Evolutionary conservation across 2,888 invertebrate genomes (phyloP), one percentile per base, ranked within the genome.

Genomic region (Agriopis aurantiaria): DNA sequence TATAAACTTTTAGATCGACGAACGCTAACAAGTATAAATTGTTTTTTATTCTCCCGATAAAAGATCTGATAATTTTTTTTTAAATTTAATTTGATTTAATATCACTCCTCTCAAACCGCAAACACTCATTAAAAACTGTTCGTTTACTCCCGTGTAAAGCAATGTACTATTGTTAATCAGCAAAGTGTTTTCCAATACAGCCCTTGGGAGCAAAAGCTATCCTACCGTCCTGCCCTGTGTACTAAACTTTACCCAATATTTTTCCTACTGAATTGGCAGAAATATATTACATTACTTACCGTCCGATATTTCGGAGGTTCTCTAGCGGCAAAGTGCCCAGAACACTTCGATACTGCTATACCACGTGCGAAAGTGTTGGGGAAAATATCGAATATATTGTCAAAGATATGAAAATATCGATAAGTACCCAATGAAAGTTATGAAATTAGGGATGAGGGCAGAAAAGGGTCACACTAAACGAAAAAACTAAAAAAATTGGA

Each of bases 241-340:
- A n/a, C 11, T 11, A 43, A 56, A 53, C 43, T 41, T 48, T 51
- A 57, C n/a, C 58, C 58, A 53, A 68, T 63, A 68, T 63, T 56
- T 61, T 62, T 51, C 12, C 46, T 23, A 56, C 56, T 5, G 63
- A 58, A 68, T 63, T 8, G 63, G 58, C 63, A 52, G 58, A 41
- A 63, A 68, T 57, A 51, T 68, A 63, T 68, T 63, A 53, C 51
- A 58, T 63, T 63, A 41, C 17, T 63, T 63, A 41, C 12, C 2
- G 11, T 45, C 17, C 45, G n/a, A 58, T 68, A 62, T 62, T 55
- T 49, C 14, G 14, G 17, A 4, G 33, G 51, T 40, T 11, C 68
- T 62, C 68, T n/a, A 5, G 68, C 56, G 68, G 62, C n/a, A 51
- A 61, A 68, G 62, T 57, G 51, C 45, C 43, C 33, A 33, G 14